Evolutionary conservation across 1,140 invertebrate species (phyloP), one percentile per base, ranked within the genome.

Genomic region (Chymomyza costata): DNA sequence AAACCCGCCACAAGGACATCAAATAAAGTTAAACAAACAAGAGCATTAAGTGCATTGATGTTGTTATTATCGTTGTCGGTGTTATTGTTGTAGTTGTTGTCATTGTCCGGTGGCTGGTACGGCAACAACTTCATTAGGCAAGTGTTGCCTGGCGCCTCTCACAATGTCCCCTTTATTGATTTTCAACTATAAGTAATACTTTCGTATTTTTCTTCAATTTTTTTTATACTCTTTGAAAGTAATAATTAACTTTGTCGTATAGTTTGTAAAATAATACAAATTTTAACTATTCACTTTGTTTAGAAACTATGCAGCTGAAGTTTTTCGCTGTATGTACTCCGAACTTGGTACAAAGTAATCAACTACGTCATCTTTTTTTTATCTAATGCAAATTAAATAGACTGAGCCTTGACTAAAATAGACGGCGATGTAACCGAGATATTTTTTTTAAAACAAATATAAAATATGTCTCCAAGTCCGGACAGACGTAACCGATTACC

Each of bases 21-120:
- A 61, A 71, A 71, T 70, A 58, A 74, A 65, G 56, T 74, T 68
- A 61, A 55, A 55, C 52, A 74, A 69, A 76, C 65, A 74, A 57
- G 59, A 39, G 67, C 68, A 67, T 71, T 71, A 71, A 71, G 63
- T 67, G 63, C 68, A 71, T 57, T 49, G 43, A 56, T 64, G 69
- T 71, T 73, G 44, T 49, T 53, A 18, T 40, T 51, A 19, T 18
- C 38, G 39, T 19, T 46, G 19, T 45, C 44, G 21, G 3, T 17
- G 50, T 21, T 51, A 18, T 41, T 45, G 30, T n/a, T 34, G 37
- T 25, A 6, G 30, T n/a, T 48, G 14, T 43, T 30, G 16, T 13
- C 19, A 2, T 14, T 15, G 21, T 47, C 30, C 31, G 6, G 10
- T 10, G 25, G 13, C 38, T n/a, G 10, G 19, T 14, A 18, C 17